phyloP scores from a whole-genome alignment of 2,113 vertebrate species.

The Telmatochromis sp. region DNA sequence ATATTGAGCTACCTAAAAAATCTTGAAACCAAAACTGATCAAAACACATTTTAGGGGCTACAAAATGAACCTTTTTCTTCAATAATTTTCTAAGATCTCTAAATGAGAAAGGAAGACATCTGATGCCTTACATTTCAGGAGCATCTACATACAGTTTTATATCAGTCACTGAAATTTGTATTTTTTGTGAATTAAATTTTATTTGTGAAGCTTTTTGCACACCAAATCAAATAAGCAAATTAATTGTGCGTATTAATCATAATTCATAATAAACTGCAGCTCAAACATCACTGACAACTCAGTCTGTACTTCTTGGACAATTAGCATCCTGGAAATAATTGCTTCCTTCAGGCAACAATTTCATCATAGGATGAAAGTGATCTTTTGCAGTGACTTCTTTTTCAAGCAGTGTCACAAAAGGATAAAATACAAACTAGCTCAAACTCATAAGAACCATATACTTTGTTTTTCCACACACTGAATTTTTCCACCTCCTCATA shows the following conservation, averaged over 20 bases:
- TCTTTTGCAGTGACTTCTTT: neutral
- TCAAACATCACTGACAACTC: neutral
- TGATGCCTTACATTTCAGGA: neutral
- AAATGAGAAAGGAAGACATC: neutral
- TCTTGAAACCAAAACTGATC: neutral
- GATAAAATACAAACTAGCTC: neutral
- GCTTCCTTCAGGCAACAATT: conserved; percentile 36
- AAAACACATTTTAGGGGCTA: neutral
- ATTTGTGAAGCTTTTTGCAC: neutral
- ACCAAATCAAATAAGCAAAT: neutral
- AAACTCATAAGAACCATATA: neutral
- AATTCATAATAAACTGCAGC: neutral
- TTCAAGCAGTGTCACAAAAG: neutral
- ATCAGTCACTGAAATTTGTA: neutral
- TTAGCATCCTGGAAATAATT: conserved; percentile 23
- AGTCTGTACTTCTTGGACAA: conserved; percentile 5
- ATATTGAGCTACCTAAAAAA: neutral
- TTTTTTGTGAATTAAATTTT: neutral
- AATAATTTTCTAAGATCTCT: neutral
- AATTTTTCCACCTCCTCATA: neutral
- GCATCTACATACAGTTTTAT: neutral
- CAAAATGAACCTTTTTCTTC: neutral
- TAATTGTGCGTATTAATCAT: neutral
- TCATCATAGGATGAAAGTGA: conserved; percentile 37
- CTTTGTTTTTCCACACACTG: neutral